These are phyloP conservation scores for cattle (Bos taurus) DNA, from an alignment of 2,113 vertebrate species.

Conservation along the genomic window DNA sequence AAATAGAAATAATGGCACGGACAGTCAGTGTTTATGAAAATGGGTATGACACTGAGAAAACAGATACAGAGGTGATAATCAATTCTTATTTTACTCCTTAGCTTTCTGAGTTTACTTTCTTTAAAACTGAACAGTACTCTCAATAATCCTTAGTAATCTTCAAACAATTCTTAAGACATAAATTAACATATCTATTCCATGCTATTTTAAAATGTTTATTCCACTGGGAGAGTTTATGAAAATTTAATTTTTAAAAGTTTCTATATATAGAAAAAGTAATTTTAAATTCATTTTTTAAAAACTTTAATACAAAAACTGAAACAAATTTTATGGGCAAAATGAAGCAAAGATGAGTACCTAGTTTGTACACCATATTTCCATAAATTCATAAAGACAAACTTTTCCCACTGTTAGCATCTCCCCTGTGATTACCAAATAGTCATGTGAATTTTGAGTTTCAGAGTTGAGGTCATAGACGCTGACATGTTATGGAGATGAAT, in stretches of 20 bases:
- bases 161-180: not conserved
- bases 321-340: not conserved
- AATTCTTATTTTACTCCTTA: not conserved
- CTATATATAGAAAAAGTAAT: not conserved
- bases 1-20: not conserved
- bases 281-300: not conserved
- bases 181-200: not conserved
- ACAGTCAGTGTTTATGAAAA: not conserved
- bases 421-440: not conserved
- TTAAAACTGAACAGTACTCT: not conserved
- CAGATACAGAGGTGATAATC: not conserved
- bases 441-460: not conserved
- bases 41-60: not conserved
- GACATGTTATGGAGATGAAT: not conserved
- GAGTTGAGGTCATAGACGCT: not conserved
- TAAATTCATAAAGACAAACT: not conserved
- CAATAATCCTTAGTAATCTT: not conserved
- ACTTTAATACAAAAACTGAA: not conserved
- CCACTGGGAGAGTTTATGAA: not conserved
- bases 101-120: not conserved
- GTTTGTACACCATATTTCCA: not conserved
- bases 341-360: not conserved
- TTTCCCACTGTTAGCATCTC: not conserved
- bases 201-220: not conserved
- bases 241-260: not conserved